phyloP scores from a whole-genome alignment of 2,888 invertebrate genomes.

The Ophioninae sp. region DNA sequence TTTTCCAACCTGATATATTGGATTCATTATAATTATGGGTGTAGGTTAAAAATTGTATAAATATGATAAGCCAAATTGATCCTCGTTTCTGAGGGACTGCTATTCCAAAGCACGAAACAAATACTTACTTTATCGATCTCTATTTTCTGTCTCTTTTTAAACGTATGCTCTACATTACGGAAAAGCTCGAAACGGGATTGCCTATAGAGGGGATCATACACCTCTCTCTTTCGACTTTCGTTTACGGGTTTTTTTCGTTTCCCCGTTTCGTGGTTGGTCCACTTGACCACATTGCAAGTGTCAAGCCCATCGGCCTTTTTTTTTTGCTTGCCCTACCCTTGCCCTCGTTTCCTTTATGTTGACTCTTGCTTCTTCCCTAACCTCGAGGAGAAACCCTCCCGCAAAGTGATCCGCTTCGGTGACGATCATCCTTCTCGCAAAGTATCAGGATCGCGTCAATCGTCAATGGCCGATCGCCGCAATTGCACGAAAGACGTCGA shows the following conservation, averaged over 20 bases:
- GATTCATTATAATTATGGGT: too few relatives aligned
- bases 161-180: slow-evolving; percentile 65
- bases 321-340: background rate
- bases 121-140: background rate
- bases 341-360: background rate
- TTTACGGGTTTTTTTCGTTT: slow-evolving; percentile 46
- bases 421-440: background rate
- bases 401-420: background rate
- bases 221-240: slow-evolving; percentile 50
- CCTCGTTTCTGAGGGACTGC: too few relatives aligned
- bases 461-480: background rate
- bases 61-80: too few relatives aligned
- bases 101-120: too few relatives aligned
- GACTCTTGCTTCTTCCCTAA: background rate
- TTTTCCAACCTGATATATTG: too few relatives aligned
- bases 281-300: slow-evolving; percentile 15
- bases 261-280: slow-evolving; percentile 1
- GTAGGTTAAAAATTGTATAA: too few relatives aligned
- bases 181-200: slow-evolving; percentile 73
- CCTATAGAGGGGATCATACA: slow-evolving; percentile 30
- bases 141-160: background rate
- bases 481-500: background rate
- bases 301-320: slow-evolving; percentile 26
- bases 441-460: slow-evolving; percentile 9
- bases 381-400: background rate